Evolutionary conservation across 2,888 invertebrate species (phyloP), one percentile per base, ranked within the genome.

Genomic region (Scaptomyza flava): DNA sequence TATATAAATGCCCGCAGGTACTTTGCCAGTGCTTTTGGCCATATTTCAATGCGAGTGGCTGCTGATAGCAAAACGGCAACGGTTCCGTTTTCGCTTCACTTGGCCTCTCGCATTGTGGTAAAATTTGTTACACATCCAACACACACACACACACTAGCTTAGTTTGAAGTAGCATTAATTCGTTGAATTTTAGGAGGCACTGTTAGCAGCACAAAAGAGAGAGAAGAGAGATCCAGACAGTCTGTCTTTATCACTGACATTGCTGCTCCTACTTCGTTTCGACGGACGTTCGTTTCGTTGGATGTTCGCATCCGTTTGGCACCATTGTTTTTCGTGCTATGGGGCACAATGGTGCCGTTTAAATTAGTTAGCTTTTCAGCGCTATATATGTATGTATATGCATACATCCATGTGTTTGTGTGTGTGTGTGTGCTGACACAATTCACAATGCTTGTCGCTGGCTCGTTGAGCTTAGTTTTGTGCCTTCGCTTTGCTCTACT

Each of bases 1-100:
- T 83, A 72, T 80, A 81, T 17, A 87, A 84, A 84, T 89, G 85
- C 72, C 84, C 84, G 87, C 84, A 84, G 89, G 84, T 89, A 87
- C 69, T 83, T 82, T 86, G 72, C 69, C 74, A 67, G 60, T 69
- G 74, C 62, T 72, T 86, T 82, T 69, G 68, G 69, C 78, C 81
- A 82, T 86, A 87, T 82, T 86, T 82, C 86, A 82, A 86, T 87
- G 78, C 64, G 60, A 82, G 56, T 70, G 67, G 75, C 84, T 86
- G 83, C 76, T 88, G 89, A 87, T 81, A 87, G 81, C 77, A 68
- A 68, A 85, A 79, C 64, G 60, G 80, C 86, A 69, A 52, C 68
- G 45, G 45, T 73, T 62, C 50, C 68, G 67, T 62, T 59, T 33
- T n/a, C 48, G 17, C 38, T 31, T 12, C 43, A 43, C 23, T 47